Evolutionary conservation across 2,797 vertebrate species (phyloP).

Genomic region (Gorsachius magnificus): DNA sequence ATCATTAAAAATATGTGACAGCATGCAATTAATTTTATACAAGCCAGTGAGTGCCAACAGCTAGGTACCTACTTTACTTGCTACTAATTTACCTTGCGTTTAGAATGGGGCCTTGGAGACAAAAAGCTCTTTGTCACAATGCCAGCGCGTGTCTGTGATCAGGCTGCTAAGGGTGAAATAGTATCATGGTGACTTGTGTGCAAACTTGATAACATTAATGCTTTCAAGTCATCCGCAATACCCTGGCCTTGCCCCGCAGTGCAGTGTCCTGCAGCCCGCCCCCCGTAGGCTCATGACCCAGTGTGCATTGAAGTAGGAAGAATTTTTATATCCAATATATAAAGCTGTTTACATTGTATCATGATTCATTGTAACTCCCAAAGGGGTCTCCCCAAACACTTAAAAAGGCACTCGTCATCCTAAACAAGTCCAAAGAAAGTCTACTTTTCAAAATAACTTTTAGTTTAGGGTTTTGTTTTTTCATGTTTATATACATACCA

Average conservation of each 20-base stretch:
- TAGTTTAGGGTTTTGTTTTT: neutral
- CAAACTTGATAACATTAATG: neutral
- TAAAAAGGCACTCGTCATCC: neutral
- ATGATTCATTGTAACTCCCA: neutral
- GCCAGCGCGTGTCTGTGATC: neutral
- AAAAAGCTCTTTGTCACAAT: conserved; percentile 1
- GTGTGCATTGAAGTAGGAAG: neutral
- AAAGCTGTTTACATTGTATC: neutral
- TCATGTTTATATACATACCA: neutral
- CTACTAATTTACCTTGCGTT: neutral
- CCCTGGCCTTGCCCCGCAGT: neutral
- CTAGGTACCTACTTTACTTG: neutral
- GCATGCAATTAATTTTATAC: neutral
- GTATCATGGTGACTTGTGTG: neutral
- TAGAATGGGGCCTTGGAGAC: neutral
- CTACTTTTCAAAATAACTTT: neutral
- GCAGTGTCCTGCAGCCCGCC: neutral
- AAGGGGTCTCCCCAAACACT: neutral
- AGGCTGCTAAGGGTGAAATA: neutral
- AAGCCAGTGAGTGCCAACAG: neutral
- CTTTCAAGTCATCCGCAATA: neutral
- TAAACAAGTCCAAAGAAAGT: neutral
- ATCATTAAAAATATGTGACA: conserved; percentile 13
- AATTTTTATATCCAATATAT: neutral
- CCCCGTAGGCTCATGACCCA: neutral